Evolutionary conservation across 2,888 invertebrate species (phyloP).

Genomic region (Thymelicus sylvestris): DNA sequence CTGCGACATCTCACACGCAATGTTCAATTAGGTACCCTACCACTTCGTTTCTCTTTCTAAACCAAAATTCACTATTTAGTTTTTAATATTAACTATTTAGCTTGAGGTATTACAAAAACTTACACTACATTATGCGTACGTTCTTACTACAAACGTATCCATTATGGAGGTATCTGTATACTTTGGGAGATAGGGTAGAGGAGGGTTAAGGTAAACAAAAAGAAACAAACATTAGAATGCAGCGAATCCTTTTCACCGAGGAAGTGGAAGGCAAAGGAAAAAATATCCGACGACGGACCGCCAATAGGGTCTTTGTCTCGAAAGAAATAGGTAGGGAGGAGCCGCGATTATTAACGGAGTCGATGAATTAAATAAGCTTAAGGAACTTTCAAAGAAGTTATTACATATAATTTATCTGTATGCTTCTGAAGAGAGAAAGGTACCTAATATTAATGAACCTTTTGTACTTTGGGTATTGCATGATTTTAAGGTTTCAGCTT

Average conservation of each 20-base stretch:
- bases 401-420: not conserved
- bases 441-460: too few species aligned
- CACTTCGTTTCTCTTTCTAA: too few species aligned
- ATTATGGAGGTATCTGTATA: conserved; percentile 14
- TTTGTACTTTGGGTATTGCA: too few species aligned
- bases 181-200: conserved; percentile 19
- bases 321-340: conserved; percentile 54
- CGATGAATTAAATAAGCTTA: conserved; percentile 9
- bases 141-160: not conserved
- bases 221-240: conserved; percentile 66
- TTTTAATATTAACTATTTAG: too few species aligned
- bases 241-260: conserved; percentile 69
- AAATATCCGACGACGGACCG: conserved; percentile 64
- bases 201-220: conserved; percentile 47
- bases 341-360: conserved; percentile 36
- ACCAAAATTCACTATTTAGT: too few species aligned
- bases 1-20: too few species aligned
- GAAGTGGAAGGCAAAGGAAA: conserved; percentile 67
- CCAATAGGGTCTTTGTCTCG: conserved; percentile 71
- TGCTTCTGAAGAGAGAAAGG: too few species aligned
- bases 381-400: not conserved
- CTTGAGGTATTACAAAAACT: not conserved
- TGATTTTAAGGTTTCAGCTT: too few species aligned
- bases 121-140: not conserved
- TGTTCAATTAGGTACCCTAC: too few species aligned